Evolutionary conservation across 2,888 invertebrate genomes (phyloP), one percentile per base, ranked within the genome.

Genomic region (Brachyptera risi): DNA sequence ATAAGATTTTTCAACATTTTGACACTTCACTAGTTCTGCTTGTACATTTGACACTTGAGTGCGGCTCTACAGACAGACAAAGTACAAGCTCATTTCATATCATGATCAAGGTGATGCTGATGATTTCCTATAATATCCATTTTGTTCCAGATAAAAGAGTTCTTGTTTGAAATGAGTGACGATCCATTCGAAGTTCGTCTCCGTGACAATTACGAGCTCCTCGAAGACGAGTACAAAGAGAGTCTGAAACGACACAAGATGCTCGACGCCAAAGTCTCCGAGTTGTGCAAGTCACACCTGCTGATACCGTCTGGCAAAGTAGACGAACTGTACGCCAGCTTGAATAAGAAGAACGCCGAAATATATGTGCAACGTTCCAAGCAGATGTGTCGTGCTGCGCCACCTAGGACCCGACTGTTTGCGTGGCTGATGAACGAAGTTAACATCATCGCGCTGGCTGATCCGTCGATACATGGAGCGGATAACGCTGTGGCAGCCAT

Each of bases 121-220:
- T n/a, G n/a, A n/a, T n/a, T n/a, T n/a, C n/a, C n/a, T n/a, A n/a
- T n/a, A n/a, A n/a, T n/a, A n/a, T n/a, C n/a, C n/a, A n/a, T n/a
- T n/a, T n/a, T 7, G 5, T 75, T 75, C 51, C 70, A 90, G 88
- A 84, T 92, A 21, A 88, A 94, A 76, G 90, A 91, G 70, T 88
- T 95, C 70, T 74, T 90, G 1, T 84, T 99, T 68, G 96, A 97
- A 78, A 86, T 99, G 77, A 90, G 90, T 67, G 99, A 99, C 72
- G 98, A 99, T 82, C 97, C 97, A 0, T 98, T 99, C 72, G 99
- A 99, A 78, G 95, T 97, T 2, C 93, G 92, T 71, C 78, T 99
- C 5, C 84, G 96, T 0, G 96, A 97, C 69, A 98, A 97, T 74
- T 97, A 94, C 73, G 96, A 96, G 72, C 79, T 98, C 0, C 74